Percentiles rank a stretch among this genome's conserved stretches.
Conservation (phyloP, 2,888 invertebrate genomes). For the Gortyna flavago region DNA sequence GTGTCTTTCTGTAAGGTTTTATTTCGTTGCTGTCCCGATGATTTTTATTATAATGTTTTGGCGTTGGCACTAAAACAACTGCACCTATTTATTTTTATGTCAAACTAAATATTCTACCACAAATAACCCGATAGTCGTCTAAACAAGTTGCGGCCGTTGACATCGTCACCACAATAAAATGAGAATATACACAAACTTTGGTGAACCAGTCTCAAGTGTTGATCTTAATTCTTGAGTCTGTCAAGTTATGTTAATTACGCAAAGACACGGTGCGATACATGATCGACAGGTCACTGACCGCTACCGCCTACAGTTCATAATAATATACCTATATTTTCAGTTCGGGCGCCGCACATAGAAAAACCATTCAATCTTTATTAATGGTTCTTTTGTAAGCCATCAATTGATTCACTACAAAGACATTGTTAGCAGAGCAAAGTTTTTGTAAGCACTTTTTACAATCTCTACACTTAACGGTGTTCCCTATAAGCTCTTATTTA, state of each 20-base stretch:
- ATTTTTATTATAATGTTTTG: conserved; percentile 1
- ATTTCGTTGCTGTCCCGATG: not conserved
- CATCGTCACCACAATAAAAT: conserved; percentile 70
- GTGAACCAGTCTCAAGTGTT: conserved; percentile 84
- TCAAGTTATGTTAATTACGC: conserved; percentile 89
- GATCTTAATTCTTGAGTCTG: conserved; percentile 83
- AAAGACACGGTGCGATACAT: conserved; percentile 84
- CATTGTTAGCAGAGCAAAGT: conserved; percentile 67
- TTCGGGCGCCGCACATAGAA: conserved; percentile 71
- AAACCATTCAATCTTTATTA: conserved; percentile 71
- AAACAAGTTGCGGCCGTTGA: conserved; percentile 73
- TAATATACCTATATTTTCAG: conserved; percentile 74
- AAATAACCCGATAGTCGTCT: conserved; percentile 33
- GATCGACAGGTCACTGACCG: conserved; percentile 86
- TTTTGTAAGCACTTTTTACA: conserved; percentile 73
- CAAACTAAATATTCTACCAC: conserved; percentile 18
- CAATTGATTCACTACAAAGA: conserved; percentile 65
- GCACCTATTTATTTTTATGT: conserved; percentile 21
- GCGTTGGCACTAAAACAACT: conserved; percentile 5
- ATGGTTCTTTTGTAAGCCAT: conserved; percentile 69
- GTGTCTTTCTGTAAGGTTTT: not conserved
- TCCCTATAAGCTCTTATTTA: conserved; percentile 70
- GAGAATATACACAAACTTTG: conserved; percentile 78
- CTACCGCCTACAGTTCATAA: conserved; percentile 77
- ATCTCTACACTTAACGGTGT: conserved; percentile 73